A percentile compares a stretch with the other conserved stretches of the same genome.
These are phyloP conservation scores for Sanderia malayensis DNA, from an alignment of 30 jellyfish, hydroid and myxozoan genomes.

Conservation along the genomic window DNA sequence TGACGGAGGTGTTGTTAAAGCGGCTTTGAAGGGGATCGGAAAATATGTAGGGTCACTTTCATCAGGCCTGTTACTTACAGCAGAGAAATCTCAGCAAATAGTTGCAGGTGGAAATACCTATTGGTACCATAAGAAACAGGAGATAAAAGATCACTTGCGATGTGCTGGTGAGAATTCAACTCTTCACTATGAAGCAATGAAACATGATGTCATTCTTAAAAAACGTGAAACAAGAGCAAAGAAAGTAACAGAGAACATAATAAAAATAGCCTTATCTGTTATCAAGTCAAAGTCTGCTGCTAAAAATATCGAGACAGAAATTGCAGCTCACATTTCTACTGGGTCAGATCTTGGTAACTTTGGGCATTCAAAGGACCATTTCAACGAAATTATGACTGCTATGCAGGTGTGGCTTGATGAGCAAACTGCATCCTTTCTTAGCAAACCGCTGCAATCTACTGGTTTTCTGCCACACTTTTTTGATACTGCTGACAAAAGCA, in stretches of 20 bases:
- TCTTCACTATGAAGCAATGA: too few relatives aligned
- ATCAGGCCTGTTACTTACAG: neutral
- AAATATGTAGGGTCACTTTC: neutral
- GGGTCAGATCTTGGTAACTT: slow-evolving; percentile 41
- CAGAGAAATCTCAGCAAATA: neutral
- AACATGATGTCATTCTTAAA: too few relatives aligned
- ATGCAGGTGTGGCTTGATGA: slow-evolving; percentile 4
- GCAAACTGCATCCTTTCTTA: too few relatives aligned
- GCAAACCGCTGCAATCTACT: neutral
- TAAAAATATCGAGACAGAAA: slow-evolving; percentile 1
- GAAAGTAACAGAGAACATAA: slow-evolving; percentile 9
- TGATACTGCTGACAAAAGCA: neutral
- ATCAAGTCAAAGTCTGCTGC: slow-evolving; percentile 37
- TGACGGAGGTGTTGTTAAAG: neutral
- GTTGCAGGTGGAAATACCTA: slow-evolving; percentile 9
- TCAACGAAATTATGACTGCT: slow-evolving; percentile 24
- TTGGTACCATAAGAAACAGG: too few relatives aligned
- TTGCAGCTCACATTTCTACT: slow-evolving; percentile 20
- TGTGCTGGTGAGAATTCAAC: too few relatives aligned
- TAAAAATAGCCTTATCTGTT: slow-evolving; percentile 17
- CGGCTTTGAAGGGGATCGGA: neutral
- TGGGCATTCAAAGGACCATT: slow-evolving; percentile 30
- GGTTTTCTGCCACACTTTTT: slow-evolving; percentile 9
- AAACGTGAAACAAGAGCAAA: slow-evolving; percentile 16
- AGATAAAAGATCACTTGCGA: too few relatives aligned